Evolutionary conservation across 2,888 invertebrate genomes (phyloP).

Genomic region (Sisyra terminalis): DNA sequence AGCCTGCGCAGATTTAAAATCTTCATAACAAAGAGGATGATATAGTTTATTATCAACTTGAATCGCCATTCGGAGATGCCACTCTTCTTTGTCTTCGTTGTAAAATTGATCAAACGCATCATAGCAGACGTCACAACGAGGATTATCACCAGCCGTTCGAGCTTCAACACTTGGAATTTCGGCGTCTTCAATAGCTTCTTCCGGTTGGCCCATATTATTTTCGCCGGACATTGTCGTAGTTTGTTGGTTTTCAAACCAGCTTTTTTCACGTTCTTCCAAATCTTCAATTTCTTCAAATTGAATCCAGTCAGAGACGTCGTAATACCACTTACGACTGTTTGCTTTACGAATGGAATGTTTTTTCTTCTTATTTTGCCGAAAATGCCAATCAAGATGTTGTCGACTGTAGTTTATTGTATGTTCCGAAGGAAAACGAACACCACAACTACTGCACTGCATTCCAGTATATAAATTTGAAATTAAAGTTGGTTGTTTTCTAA

Average conservation of each 20-base stretch:
- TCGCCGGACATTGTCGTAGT: constrained; percentile 35
- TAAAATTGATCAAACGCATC: constrained; percentile 92
- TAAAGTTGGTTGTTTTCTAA: constrained; percentile 54
- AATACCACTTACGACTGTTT: constrained; percentile 79
- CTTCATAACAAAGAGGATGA: constrained; percentile 82
- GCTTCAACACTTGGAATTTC: constrained; percentile 57
- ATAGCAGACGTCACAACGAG: constrained; percentile 73
- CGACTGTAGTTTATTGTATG: constrained; percentile 79
- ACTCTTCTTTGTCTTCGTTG: constrained; percentile 94
- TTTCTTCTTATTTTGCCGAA: constrained; percentile 80
- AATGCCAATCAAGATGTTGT: constrained; percentile 98
- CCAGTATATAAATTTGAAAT: constrained; percentile 64
- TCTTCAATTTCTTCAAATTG: constrained; percentile 90
- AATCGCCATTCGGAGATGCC: constrained; percentile 81
- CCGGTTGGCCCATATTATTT: constrained; percentile 32
- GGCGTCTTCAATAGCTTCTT: constrained; percentile 39
- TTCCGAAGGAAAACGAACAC: constrained; percentile 81
- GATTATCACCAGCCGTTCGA: constrained; percentile 42
- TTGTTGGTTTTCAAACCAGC: constrained; percentile 67
- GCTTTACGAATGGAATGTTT: constrained; percentile 72
- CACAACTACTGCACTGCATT: constrained; percentile 94
- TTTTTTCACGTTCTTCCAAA: constrained; percentile 77
- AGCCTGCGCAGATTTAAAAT: constrained; percentile 45
- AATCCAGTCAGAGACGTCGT: constrained; percentile 79
- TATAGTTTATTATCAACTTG: constrained; percentile 60